Conservation (phyloP, 1,140 invertebrate genomes). For the Mercenaria mercenaria region DNA sequence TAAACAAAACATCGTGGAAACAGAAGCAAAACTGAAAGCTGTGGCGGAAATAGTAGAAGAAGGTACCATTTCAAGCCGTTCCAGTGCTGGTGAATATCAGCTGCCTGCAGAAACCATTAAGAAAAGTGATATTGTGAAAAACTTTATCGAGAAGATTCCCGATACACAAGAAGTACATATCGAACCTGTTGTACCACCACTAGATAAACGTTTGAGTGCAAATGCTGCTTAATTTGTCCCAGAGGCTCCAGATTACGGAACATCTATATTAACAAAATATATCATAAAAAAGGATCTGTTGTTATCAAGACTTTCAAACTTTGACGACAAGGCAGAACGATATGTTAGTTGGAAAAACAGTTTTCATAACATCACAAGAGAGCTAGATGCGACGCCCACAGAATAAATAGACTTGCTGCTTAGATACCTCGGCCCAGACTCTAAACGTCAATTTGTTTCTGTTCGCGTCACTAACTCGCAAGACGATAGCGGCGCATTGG, state of each 20-base stretch:
- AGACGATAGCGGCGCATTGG: background rate
- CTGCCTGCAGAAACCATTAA: too few species aligned
- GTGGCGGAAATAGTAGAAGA: background rate
- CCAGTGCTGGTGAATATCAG: too few species aligned
- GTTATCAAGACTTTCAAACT: background rate
- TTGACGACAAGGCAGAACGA: background rate
- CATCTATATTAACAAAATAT: background rate
- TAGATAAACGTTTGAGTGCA: background rate
- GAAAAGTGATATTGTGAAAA: too few species aligned
- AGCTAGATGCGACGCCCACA: background rate
- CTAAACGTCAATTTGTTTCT: background rate
- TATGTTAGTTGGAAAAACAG: constrained; percentile 6
- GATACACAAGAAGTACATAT: background rate
- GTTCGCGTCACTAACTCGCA: constrained; percentile 8
- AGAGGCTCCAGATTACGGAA: background rate
- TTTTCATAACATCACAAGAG: background rate
- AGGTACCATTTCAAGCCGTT: background rate
- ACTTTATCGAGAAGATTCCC: background rate
- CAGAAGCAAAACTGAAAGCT: background rate
- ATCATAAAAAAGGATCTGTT: background rate
- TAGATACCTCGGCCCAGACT: background rate
- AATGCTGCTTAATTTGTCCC: background rate
- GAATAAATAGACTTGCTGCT: constrained; percentile 11
- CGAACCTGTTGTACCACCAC: background rate
- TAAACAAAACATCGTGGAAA: background rate